Base-by-base conservation (phyloP, 2,113 vertebrate genomes). In the Illadopsis cleaveri region DNA sequence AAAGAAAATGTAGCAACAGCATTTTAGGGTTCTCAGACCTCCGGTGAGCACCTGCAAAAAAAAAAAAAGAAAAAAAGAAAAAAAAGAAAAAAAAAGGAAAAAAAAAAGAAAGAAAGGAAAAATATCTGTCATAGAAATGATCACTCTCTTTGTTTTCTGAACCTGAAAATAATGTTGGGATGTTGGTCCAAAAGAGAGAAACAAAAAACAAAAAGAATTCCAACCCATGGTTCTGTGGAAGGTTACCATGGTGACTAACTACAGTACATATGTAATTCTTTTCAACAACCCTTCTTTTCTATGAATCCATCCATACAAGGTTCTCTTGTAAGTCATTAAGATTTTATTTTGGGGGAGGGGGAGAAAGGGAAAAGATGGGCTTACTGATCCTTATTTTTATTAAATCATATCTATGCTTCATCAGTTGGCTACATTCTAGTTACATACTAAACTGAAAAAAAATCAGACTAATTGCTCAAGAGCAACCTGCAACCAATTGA, bases 181-280 rank as follows among this genome's bases (percentile, higher is more conserved):
- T 95, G 83, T 84, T 92, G 48, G 95, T 98, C 98, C 98, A 98
- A 98, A 98, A 98, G 98, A 98, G 98, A 96, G 98, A 89, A 95
- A 94, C 73, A 48, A 89, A 86, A 78, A 93, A 75, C 78, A 98
- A 98, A 98, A 98, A 98, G 98, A 98, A 94, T 89, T 84, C 60
- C 93, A 94, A 75, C 60, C 98, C 98, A 98, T 98, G 98, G 96
- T 98, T 99, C 98, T 98, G 97, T 97, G 97, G 98, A 97, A 98
- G 98, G 98, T 99, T 97, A 98, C 98, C 98, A 98, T 98, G 98
- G 99, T 94, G 95, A 98, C 97, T 96, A 95, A 95, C 95, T 97
- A 94, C 98, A 98, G 98, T 98, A 98, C 98, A 98, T 99, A 99
- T 99, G 99, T 98, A 98, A 99, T 99, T 98, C 98, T 98, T 97